phyloP scores from a whole-genome alignment of 2,797 vertebrate species.

The Anolis apletophallus region DNA sequence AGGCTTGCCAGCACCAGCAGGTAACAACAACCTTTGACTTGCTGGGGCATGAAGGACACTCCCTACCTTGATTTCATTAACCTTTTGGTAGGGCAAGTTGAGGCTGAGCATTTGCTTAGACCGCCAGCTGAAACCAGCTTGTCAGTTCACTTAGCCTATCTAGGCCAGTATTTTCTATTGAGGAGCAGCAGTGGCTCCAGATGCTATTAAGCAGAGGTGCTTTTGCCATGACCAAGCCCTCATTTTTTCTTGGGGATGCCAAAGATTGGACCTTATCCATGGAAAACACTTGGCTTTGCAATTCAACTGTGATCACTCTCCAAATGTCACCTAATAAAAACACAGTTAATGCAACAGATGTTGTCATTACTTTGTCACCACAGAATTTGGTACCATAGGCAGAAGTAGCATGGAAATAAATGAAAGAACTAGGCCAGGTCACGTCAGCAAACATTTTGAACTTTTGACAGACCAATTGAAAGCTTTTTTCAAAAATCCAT shows the following conservation, averaged over 20 bases:
- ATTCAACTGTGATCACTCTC: neutral
- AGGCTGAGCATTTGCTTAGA: conserved; percentile 2
- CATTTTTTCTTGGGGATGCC: neutral
- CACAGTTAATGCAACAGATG: too few species aligned
- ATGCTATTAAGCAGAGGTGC: neutral
- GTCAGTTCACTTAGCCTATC: neutral
- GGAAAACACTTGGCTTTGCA: neutral
- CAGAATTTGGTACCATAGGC: too few species aligned
- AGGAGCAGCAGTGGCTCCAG: neutral
- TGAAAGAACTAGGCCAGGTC: too few species aligned
- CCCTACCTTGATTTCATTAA: conserved; percentile 7
- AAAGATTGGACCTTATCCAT: neutral
- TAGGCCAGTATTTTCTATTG: neutral
- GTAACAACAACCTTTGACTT: conserved; percentile 7
- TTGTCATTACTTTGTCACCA: too few species aligned
- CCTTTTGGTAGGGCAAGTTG: conserved; percentile 5
- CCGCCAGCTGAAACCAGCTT: neutral
- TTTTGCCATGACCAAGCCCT: neutral
- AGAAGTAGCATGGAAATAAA: too few species aligned
- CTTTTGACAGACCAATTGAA: too few species aligned
- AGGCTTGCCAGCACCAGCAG: neutral
- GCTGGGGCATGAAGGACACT: conserved; percentile 28
- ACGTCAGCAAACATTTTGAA: neutral
- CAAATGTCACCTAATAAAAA: neutral
- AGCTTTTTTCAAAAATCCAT: too few species aligned